Conservation (phyloP, 2,797 vertebrate genomes). For the Telmatherina bonti region DNA sequence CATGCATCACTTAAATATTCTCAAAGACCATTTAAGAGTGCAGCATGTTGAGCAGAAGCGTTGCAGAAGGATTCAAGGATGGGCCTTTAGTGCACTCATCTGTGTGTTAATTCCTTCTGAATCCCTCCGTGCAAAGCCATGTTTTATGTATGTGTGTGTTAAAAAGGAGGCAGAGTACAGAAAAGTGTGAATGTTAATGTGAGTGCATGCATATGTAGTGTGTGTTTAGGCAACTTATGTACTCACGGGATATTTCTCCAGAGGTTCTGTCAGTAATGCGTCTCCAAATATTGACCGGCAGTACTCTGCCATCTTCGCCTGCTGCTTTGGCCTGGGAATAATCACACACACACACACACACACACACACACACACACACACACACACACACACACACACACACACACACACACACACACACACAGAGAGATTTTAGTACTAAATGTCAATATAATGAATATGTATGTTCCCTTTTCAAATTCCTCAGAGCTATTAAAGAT, state of each 20-base stretch:
- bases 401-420: slow-evolving; percentile 54
- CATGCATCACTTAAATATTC: background rate
- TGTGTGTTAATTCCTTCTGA: slow-evolving; percentile 46
- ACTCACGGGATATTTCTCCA: slow-evolving; percentile 96
- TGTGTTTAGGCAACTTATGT: slow-evolving; percentile 39
- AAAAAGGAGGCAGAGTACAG: slow-evolving; percentile 9
- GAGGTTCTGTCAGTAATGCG: slow-evolving; percentile 90
- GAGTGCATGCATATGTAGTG: slow-evolving; percentile 4
- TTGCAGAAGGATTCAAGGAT: slow-evolving; percentile 45
- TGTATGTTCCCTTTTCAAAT: slow-evolving; percentile 10
- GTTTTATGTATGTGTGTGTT: slow-evolving; percentile 17
- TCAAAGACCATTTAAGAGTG: background rate
- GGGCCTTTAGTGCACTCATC: slow-evolving; percentile 37
- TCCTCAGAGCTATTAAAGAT: slow-evolving; percentile 2
- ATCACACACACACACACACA: slow-evolving; percentile 52
- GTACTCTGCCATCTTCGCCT: slow-evolving; percentile 99
- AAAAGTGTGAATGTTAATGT: slow-evolving; percentile 22
- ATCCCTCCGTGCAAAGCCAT: slow-evolving; percentile 26
- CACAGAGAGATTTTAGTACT: slow-evolving; percentile 25
- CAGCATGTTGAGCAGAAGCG: background rate
- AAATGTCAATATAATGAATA: slow-evolving; percentile 39
- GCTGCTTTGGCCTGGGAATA: slow-evolving; percentile 91
- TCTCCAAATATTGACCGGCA: slow-evolving; percentile 97
- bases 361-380: slow-evolving; percentile 33
- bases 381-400: slow-evolving; percentile 24